A percentile compares a stretch with the other conserved stretches of the same genome.
Evolutionary conservation across 2,797 vertebrate genomes (phyloP).

Genomic region (Sardinella longiceps): DNA sequence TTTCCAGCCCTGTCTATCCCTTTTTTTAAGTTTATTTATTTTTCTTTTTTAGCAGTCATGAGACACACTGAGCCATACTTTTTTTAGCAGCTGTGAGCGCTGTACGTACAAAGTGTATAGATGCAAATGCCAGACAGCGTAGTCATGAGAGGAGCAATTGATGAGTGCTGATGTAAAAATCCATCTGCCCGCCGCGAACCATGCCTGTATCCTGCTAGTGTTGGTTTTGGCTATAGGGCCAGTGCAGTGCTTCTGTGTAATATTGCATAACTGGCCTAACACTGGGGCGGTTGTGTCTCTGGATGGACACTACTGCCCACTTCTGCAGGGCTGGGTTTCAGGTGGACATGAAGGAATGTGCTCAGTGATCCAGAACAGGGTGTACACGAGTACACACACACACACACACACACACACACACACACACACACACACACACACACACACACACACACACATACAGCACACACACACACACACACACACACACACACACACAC

Average conservation of each 20-base stretch:
- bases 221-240: slow-evolving; percentile 7
- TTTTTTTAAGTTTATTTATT: not conserved
- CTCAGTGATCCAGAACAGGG: slow-evolving; percentile 4
- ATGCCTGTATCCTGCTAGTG: slow-evolving; percentile 6
- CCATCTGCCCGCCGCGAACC: not conserved
- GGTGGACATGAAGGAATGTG: slow-evolving; percentile 1
- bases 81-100: not conserved
- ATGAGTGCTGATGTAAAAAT: slow-evolving; percentile 3
- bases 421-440: not conserved
- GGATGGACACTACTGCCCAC: not conserved
- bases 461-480: no score
- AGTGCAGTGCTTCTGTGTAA: not conserved
- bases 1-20: not conserved
- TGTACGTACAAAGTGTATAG: slow-evolving; percentile 3
- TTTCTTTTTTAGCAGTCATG: no score
- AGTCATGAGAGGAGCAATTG: slow-evolving; percentile 20
- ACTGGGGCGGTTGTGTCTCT: slow-evolving; percentile 6
- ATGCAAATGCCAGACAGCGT: not conserved
- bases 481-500: no score
- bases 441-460: not conserved
- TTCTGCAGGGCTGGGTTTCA: not conserved
- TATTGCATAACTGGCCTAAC: slow-evolving; percentile 23
- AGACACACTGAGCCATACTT: no score
- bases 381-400: not conserved
- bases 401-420: not conserved